Percentiles rank a stretch among this genome's conserved stretches.
phyloP scores from a whole-genome alignment of 2,888 invertebrate genomes.

The Esperia sulphurella region DNA sequence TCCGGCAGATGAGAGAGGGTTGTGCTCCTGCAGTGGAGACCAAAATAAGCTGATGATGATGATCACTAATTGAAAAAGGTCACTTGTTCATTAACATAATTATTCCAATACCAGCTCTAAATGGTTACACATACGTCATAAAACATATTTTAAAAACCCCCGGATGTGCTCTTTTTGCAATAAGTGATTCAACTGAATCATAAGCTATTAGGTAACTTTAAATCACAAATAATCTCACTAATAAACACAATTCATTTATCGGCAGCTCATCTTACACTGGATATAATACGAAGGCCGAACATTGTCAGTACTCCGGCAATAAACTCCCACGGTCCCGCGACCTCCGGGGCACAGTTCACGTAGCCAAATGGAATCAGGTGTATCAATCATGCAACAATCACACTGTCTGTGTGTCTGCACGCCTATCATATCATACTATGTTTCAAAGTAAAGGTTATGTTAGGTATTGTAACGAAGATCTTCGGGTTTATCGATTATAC shows the following conservation, averaged over 20 bases:
- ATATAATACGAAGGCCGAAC: slow-evolving; percentile 28
- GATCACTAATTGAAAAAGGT: no score
- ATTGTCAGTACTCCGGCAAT: slow-evolving; percentile 23
- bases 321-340: slow-evolving; percentile 46
- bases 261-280: slow-evolving; percentile 26
- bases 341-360: slow-evolving; percentile 35
- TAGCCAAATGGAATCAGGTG: slow-evolving; percentile 52
- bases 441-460: not conserved
- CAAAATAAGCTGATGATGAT: no score
- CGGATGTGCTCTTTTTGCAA: no score
- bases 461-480: not conserved
- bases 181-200: no score
- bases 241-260: not conserved
- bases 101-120: no score
- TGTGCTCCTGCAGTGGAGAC: no score
- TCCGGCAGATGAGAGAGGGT: no score
- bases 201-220: no score
- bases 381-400: slow-evolving; percentile 51
- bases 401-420: slow-evolving; percentile 17
- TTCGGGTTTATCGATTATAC: not conserved
- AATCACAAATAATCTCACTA: not conserved
- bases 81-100: no score
- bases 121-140: no score
- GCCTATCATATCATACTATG: not conserved
- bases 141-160: no score